Conservation (phyloP, 2,113 vertebrate genomes). For the Lepus europaeus region DNA sequence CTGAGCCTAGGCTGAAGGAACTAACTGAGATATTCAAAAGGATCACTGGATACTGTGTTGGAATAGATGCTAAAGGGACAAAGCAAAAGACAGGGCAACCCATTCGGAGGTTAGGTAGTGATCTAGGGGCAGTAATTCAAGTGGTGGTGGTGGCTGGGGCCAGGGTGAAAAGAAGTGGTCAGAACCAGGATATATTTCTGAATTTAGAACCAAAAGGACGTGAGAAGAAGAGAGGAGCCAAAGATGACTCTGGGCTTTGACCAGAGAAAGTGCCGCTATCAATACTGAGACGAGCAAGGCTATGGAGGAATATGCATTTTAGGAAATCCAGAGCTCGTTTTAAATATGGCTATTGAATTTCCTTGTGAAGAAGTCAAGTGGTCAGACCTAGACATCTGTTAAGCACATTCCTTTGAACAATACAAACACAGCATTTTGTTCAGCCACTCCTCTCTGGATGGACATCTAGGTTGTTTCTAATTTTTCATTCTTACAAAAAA, state of each 20-base stretch:
- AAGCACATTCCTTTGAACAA: neutral
- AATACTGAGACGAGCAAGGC: neutral
- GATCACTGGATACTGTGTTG: neutral
- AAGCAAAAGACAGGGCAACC: neutral
- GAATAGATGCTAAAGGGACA: neutral
- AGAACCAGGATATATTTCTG: neutral
- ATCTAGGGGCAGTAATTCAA: neutral
- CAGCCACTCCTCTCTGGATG: neutral
- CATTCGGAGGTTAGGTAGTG: neutral
- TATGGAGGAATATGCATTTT: neutral
- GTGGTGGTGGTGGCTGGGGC: neutral
- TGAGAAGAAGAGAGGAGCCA: too few species aligned
- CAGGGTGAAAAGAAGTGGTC: neutral
- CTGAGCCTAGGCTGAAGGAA: neutral
- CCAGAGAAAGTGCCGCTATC: neutral
- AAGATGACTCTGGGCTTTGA: neutral
- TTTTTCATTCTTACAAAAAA: neutral
- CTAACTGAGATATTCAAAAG: neutral
- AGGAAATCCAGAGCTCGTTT: neutral
- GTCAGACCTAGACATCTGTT: conserved; percentile 10
- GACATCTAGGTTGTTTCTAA: neutral
- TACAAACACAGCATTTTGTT: neutral
- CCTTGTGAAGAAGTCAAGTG: neutral
- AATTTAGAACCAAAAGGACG: neutral
- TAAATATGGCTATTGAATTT: neutral